Base-by-base conservation (phyloP, 1,140 invertebrate species). In the Phthorimaea operculella region DNA sequence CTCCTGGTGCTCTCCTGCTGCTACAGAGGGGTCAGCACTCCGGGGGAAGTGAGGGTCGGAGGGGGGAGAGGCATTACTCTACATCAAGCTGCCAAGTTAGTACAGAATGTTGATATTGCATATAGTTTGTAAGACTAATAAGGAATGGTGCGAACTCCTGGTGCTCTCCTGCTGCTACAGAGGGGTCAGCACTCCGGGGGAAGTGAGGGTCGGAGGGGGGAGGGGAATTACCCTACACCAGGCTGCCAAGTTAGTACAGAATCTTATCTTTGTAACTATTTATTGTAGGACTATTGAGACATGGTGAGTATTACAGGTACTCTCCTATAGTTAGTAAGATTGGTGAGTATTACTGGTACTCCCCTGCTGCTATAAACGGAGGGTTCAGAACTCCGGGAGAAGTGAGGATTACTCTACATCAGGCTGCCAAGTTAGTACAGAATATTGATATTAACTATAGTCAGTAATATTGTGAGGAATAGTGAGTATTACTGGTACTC, bases 81-180 rank as follows among this genome's bases (percentile, higher is more conserved):
- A 39, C 88, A 91, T 52, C 90, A 93, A 74, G 93, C 93, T 6
- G 87, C 88, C 62, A 88, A 91, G 70, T 87, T 0, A 60, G 72
- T 74, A 8, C 15, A 15, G 28, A 16, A 33, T 52, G 14, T 34
- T 34, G 33, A 34, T n/a, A n/a, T n/a, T n/a, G n/a, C n/a, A n/a
- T n/a, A n/a, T n/a, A n/a, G n/a, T n/a, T n/a, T n/a, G n/a, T n/a
- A n/a, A n/a, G n/a, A n/a, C n/a, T n/a, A n/a, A n/a, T n/a, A n/a
- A n/a, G n/a, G n/a, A n/a, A n/a, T 99, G 97, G 97, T 98, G 96
- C 83, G 97, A 99, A 82, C 83, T 99, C 52, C 82, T 99, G 55
- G 88, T 98, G 28, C 93, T 98, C 72, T 97, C 95, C 15, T 97
- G 95, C 83, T 96, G n/a, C n/a, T n/a, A n/a, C n/a, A n/a, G n/a